Conservation (phyloP, 1,140 invertebrate genomes). For the Drosophila setifemur region DNA sequence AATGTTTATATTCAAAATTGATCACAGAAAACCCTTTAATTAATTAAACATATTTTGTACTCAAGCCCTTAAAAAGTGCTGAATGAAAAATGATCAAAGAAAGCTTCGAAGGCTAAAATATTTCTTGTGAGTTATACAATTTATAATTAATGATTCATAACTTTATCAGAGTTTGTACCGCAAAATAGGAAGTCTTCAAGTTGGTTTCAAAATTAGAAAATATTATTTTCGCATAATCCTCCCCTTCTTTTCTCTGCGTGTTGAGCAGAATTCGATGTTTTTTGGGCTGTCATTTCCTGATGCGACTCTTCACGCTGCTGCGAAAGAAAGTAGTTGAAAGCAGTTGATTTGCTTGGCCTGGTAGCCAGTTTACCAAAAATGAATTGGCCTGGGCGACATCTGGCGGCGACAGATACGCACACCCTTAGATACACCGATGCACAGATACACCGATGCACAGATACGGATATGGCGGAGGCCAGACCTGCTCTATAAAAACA, state of each 20-base stretch:
- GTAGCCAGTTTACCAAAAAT: conserved; percentile 34
- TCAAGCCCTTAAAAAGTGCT: too few species aligned
- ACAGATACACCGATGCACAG: not conserved
- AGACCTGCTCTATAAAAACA: conserved; percentile 4
- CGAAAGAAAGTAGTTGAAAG: conserved; percentile 34
- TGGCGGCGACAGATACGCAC: conserved; percentile 47
- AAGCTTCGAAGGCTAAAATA: too few species aligned
- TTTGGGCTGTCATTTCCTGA: conserved; percentile 64
- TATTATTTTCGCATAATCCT: too few species aligned
- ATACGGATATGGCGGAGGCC: not conserved
- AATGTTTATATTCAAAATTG: not conserved
- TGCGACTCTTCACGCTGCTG: conserved; percentile 23
- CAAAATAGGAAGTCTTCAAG: too few species aligned
- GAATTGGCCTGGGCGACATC: conserved; percentile 65
- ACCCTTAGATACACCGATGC: not conserved
- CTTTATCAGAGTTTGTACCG: too few species aligned
- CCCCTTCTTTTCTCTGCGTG: not conserved
- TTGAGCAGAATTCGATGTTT: conserved; percentile 48
- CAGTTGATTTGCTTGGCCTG: conserved; percentile 63
- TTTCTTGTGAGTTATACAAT: too few species aligned
- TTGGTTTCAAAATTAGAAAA: too few species aligned
- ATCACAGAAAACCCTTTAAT: too few species aligned
- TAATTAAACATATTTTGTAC: too few species aligned
- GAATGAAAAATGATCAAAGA: too few species aligned
- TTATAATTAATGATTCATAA: too few species aligned